phyloP scores from a whole-genome alignment of 23 tunicate species.

The Phallusia fumigata region DNA sequence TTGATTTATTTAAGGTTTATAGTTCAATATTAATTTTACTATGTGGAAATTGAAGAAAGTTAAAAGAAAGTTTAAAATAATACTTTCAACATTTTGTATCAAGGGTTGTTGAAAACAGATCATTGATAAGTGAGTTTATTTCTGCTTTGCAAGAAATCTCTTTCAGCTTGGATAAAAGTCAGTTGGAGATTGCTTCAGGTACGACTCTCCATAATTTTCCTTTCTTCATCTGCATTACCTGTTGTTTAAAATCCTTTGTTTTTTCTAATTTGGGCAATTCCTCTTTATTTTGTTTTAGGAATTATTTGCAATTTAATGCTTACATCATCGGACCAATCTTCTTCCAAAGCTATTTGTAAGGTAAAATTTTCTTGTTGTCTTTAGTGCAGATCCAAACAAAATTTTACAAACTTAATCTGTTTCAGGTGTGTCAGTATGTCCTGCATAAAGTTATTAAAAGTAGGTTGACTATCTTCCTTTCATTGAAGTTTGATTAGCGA shows the following conservation, averaged over 20 bases:
- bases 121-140: neutral
- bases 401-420: neutral
- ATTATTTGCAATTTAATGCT: neutral
- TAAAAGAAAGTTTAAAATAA: too few relatives aligned
- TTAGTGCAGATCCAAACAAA: neutral
- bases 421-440: neutral
- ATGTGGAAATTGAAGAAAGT: neutral
- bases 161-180: neutral
- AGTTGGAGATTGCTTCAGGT: too few relatives aligned
- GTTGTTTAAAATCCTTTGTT: too few relatives aligned
- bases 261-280: too few relatives aligned
- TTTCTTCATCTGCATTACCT: too few relatives aligned
- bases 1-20: too few relatives aligned
- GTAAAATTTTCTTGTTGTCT: too few relatives aligned
- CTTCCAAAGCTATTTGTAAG: neutral
- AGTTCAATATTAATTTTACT: too few relatives aligned
- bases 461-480: neutral
- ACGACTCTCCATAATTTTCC: too few relatives aligned
- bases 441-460: conserved; percentile 11
- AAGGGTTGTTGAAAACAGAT: neutral
- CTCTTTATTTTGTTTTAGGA: neutral
- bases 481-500: neutral
- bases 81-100: neutral
- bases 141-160: neutral
- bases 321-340: neutral